Base-by-base conservation (phyloP, 2,888 invertebrate species). In the Epirrhoe tristata region DNA sequence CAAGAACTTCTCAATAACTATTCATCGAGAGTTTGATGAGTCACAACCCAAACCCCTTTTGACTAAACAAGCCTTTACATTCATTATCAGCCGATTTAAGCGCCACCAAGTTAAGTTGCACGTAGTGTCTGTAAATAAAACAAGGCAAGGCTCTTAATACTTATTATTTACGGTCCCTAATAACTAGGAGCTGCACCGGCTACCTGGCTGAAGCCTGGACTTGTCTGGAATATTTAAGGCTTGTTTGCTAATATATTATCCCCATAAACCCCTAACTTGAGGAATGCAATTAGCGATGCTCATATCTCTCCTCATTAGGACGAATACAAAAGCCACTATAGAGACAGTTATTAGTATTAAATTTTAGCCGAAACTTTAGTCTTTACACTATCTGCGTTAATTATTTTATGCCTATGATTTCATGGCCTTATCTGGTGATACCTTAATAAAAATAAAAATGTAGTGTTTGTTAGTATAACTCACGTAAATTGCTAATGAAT, bases 101-200 rank as follows among this genome's bases (percentile, higher is more conserved):
- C 54, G n/a, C 8, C 53, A 62, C 51, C 73, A 71, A 64, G 73
- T 75, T 79, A 81, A 81, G 78, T 81, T 77, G 79, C 86, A 89
- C 87, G 86, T 88, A 83, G 77, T 80, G 81, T 85, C 86, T 82
- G 87, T 87, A 89, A 90, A 90, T 90, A 90, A 87, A 87, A 84
- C 85, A 79, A 76, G 83, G 79, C 74, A 80, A 84, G 81, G 86
- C 85, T 84, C 88, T 86, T 89, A 88, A 88, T 90, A 84, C 85
- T 85, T 88, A 88, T 89, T 91, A 92, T 91, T 93, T 91, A 93
- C 87, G 91, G 81, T 77, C 84, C 81, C 83, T 91, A 90, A 91
- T 92, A 91, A 89, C 84, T 82, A 84, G 77, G 79, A 77, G 74
- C 74, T 72, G 75, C 74, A 75, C 73, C 77, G 75, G 73, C 75